Percentiles rank a stretch among this genome's conserved stretches.
Conservation (phyloP, 2,888 invertebrate genomes). For the Sabatieria punctata region DNA sequence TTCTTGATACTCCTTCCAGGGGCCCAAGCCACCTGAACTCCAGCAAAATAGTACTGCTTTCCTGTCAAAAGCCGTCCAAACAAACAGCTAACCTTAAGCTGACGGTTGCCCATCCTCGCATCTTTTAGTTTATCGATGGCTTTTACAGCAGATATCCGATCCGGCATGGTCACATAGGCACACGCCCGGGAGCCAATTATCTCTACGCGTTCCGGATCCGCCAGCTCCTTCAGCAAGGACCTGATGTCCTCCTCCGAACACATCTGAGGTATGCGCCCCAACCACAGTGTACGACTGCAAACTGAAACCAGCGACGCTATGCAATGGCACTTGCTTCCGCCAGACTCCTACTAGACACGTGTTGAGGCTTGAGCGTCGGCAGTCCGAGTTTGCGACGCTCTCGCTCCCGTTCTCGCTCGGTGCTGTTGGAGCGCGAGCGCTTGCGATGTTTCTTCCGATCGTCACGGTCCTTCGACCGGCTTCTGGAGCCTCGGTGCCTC, state of each 20-base stretch:
- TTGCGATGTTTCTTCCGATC: constrained; percentile 25
- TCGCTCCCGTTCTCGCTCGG: constrained; percentile 61
- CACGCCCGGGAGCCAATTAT: constrained; percentile 87
- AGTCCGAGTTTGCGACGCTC: constrained; percentile 76
- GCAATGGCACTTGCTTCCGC: not conserved
- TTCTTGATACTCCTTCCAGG: constrained; percentile 64
- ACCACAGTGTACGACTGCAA: constrained; percentile 92
- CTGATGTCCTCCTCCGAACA: constrained; percentile 83
- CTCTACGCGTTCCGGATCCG: constrained; percentile 14
- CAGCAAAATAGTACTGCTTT: not conserved
- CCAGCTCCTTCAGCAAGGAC: constrained; percentile 72
- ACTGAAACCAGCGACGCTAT: constrained; percentile 41
- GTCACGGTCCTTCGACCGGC: too few relatives aligned
- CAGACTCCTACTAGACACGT: constrained; percentile 54
- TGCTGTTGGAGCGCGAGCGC: constrained; percentile 36
- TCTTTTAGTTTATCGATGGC: constrained; percentile 56
- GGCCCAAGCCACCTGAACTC: constrained; percentile 18
- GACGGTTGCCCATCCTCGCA: constrained; percentile 72
- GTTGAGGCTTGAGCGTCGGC: constrained; percentile 68
- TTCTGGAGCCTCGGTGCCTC: too few relatives aligned
- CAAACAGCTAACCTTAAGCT: constrained; percentile 53
- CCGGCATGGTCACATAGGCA: constrained; percentile 92
- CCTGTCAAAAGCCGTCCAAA: constrained; percentile 4
- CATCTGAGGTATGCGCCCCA: constrained; percentile 84
- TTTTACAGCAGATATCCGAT: constrained; percentile 72